Conservation (phyloP, 1,140 invertebrate genomes). For the Sycobia sp. region DNA sequence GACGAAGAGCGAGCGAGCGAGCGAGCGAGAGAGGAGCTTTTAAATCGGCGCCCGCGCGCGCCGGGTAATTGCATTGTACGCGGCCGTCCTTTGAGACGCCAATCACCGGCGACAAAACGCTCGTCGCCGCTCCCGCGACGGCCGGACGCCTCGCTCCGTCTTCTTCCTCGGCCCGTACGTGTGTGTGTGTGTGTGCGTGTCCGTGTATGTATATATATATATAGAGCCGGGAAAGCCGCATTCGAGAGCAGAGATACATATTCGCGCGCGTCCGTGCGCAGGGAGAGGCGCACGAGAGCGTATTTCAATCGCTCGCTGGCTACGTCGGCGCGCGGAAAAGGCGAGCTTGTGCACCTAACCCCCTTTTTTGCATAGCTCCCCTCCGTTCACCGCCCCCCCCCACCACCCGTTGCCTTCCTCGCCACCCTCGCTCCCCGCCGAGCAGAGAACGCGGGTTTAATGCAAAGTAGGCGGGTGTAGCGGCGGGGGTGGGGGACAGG, state of each 20-base stretch:
- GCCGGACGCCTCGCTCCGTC: conserved; percentile 1
- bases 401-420: too few species aligned
- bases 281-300: conserved; percentile 10
- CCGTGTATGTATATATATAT: too few species aligned
- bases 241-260: conserved; percentile 25
- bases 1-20: too few species aligned
- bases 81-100: conserved; percentile 61
- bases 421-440: too few species aligned
- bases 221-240: conserved; percentile 20
- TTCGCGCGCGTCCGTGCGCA: background rate
- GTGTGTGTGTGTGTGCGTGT: too few species aligned
- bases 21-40: too few species aligned
- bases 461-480: conserved; percentile 16
- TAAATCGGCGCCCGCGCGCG: too few species aligned
- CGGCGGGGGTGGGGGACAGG: conserved; percentile 2
- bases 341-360: too few species aligned
- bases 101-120: conserved; percentile 62
- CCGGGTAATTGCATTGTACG: conserved; percentile 61
- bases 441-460: too few species aligned
- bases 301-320: conserved; percentile 33
- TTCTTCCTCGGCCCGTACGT: background rate
- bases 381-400: too few species aligned
- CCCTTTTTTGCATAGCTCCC: too few species aligned
- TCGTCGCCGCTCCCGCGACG: conserved; percentile 46
- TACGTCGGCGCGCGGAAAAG: too few species aligned